A percentile compares a stretch with the other conserved stretches of the same genome.
phyloP scores from a whole-genome alignment of 2,113 vertebrate species.

The Canis aureus region DNA sequence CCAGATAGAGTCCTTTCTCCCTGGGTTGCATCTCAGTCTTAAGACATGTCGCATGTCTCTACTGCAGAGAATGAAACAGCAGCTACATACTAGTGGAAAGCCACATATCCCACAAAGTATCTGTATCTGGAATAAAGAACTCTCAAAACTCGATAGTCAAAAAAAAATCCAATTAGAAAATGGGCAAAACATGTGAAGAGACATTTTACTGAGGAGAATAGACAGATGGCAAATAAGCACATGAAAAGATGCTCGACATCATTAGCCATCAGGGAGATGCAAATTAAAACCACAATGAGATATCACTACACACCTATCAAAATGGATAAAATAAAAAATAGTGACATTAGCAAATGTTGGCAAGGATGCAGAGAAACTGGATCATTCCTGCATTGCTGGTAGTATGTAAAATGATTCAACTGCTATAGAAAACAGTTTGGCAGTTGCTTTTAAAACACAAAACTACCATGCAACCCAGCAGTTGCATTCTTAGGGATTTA shows the following conservation, averaged over 20 bases:
- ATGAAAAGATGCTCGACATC: not conserved
- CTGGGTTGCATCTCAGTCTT: not conserved
- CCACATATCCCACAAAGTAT: not conserved
- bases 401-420: not conserved
- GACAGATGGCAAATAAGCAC: conserved; percentile 23
- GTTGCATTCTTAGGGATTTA: not conserved
- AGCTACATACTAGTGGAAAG: not conserved
- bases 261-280: conserved; percentile 23
- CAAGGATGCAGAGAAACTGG: not conserved
- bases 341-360: not conserved
- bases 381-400: not conserved
- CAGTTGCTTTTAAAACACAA: not conserved
- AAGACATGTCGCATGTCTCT: not conserved
- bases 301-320: not conserved
- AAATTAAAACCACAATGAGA: not conserved
- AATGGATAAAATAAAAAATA: not conserved
- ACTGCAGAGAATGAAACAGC: not conserved
- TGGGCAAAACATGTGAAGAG: not conserved
- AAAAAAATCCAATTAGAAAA: not conserved
- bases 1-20: not conserved
- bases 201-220: not conserved
- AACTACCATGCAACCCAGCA: not conserved
- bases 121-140: not conserved
- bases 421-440: not conserved
- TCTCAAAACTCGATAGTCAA: not conserved